A percentile compares a stretch with the other conserved stretches of the same genome.
These are phyloP conservation scores for Ictalurus furcatus DNA, from an alignment of 2,113 vertebrate species.

Conservation along the genomic window DNA sequence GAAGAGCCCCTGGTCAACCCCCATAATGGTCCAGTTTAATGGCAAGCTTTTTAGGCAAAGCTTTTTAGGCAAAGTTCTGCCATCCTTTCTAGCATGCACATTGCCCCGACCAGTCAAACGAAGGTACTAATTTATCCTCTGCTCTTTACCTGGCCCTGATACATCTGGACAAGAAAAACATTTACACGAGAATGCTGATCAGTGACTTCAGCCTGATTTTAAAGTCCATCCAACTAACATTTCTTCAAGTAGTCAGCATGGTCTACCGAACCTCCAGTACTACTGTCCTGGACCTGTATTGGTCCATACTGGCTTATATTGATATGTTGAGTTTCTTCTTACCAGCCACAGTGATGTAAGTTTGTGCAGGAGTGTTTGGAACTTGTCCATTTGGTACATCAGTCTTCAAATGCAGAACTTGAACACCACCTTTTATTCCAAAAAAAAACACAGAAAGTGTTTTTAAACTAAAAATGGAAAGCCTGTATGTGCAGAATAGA, in stretches of 20 bases:
- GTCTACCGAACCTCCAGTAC: too few species aligned
- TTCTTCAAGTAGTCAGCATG: too few species aligned
- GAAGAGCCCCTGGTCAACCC: not conserved
- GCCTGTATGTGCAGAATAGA: not conserved
- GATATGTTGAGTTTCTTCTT: not conserved
- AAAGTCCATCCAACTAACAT: too few species aligned
- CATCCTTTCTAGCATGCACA: too few species aligned
- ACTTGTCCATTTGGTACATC: conserved; percentile 31
- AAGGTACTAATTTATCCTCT: not conserved
- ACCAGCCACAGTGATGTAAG: conserved; percentile 63
- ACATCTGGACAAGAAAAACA: not conserved
- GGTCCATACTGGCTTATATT: not conserved
- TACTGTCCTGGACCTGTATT: not conserved
- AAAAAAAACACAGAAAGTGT: not conserved
- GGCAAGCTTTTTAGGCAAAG: not conserved
- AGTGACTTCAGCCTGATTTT: too few species aligned
- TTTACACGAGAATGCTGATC: not conserved
- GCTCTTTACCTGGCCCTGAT: not conserved
- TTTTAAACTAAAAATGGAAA: not conserved
- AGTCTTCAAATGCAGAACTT: conserved; percentile 15
- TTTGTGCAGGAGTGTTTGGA: conserved; percentile 56
- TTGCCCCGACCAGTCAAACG: not conserved
- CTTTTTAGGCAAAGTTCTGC: not conserved
- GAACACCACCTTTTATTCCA: conserved; percentile 37
- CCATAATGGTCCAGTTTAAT: not conserved